These are phyloP conservation scores for Chaenogobius annularis DNA, from an alignment of 2,113 vertebrate genomes.

Conservation along the genomic window DNA sequence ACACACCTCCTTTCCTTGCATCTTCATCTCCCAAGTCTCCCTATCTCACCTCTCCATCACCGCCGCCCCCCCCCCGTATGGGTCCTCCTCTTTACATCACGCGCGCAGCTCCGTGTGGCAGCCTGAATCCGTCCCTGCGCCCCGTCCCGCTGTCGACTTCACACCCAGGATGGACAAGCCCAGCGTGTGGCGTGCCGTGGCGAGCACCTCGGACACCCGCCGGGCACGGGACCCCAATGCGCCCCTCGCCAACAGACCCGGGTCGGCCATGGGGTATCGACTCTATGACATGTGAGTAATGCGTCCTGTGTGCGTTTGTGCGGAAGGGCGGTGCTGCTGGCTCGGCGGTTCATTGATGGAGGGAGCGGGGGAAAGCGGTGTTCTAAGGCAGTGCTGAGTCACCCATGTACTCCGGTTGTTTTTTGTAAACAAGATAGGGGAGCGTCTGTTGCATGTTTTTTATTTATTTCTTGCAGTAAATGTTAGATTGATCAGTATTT, in stretches of 20 bases:
- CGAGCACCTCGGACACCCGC: slow-evolving; percentile 70
- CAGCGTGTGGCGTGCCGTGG: slow-evolving; percentile 75
- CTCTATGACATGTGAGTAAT: slow-evolving; percentile 81
- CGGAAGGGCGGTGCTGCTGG: slow-evolving; percentile 11
- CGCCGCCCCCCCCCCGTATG: slow-evolving; percentile 52
- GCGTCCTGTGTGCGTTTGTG: slow-evolving; percentile 7
- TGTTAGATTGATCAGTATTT: slow-evolving; percentile 13
- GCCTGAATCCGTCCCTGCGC: slow-evolving; percentile 55
- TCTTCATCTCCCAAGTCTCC: slow-evolving; percentile 20
- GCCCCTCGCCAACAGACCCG: slow-evolving; percentile 58
- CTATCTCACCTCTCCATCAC: slow-evolving; percentile 18
- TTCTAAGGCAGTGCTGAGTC: slow-evolving; percentile 64
- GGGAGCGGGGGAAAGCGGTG: slow-evolving; percentile 19
- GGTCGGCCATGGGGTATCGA: slow-evolving; percentile 75
- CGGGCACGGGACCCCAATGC: slow-evolving; percentile 55
- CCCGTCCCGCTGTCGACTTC: slow-evolving; percentile 49
- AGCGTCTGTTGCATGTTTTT: slow-evolving; percentile 16
- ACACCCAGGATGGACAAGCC: slow-evolving; percentile 74
- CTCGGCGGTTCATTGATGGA: slow-evolving; percentile 49
- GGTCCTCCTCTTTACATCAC: slow-evolving; percentile 77
- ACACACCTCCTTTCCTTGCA: slow-evolving; percentile 12
- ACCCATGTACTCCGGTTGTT: slow-evolving; percentile 35
- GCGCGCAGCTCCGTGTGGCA: slow-evolving; percentile 51
- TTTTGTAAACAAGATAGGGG: slow-evolving; percentile 62
- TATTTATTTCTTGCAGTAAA: slow-evolving; percentile 14